Percentiles rank a stretch among this genome's conserved stretches.
phyloP scores from a whole-genome alignment of 2,888 invertebrate genomes.

The Caenorhabditis sp. region DNA sequence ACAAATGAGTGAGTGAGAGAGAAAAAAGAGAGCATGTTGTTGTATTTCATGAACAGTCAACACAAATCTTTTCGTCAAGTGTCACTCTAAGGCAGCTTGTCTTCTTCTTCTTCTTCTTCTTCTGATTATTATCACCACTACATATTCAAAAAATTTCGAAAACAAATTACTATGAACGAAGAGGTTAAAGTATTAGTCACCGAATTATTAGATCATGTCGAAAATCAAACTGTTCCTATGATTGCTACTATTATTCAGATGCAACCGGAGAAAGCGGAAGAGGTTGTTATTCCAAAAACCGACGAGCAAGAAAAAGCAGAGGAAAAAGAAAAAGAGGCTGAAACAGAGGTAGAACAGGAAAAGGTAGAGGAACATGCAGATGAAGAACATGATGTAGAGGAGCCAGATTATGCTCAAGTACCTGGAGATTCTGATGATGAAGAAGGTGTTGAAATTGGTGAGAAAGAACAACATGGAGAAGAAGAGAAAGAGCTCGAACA shows the following conservation, averaged over 20 bases:
- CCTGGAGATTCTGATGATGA: constrained; percentile 29
- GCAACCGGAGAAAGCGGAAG: constrained; percentile 11
- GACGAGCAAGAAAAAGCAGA: constrained; percentile 9
- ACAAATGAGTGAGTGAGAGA: neutral
- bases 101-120: too few species aligned
- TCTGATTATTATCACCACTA: neutral
- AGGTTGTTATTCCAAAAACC: constrained; percentile 23
- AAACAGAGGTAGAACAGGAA: constrained; percentile 2
- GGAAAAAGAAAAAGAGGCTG: constrained; percentile 1
- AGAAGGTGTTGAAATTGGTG: neutral
- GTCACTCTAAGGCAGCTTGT: neutral
- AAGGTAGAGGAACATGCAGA: neutral
- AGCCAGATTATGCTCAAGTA: constrained; percentile 34
- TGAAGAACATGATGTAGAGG: neutral
- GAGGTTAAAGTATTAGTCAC: constrained; percentile 21
- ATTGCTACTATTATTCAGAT: constrained; percentile 41
- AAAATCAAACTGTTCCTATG: constrained; percentile 19
- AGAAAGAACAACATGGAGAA: neutral
- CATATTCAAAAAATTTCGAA: neutral
- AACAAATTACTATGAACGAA: neutral
- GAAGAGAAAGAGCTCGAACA: constrained; percentile 2
- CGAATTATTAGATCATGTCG: constrained; percentile 33
- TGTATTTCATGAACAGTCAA: constrained; percentile 1
- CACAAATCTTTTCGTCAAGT: neutral
- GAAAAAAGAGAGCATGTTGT: neutral